Conservation (phyloP, 2,113 vertebrate genomes). For the Phocoena sinus region DNA sequence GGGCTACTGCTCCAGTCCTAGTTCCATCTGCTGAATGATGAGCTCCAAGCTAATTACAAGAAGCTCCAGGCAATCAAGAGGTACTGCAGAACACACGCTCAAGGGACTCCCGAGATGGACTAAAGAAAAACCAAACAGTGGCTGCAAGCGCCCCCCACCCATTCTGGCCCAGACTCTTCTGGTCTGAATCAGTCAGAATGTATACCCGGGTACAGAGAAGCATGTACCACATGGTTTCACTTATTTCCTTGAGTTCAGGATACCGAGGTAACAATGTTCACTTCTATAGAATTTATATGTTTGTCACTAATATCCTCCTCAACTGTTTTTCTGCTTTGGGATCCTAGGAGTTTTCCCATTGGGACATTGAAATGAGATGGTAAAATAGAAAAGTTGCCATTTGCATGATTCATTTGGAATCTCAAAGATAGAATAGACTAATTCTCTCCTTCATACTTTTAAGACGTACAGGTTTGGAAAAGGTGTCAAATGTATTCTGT, state of each 20-base stretch:
- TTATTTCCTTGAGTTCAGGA: neutral
- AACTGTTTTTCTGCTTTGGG: neutral
- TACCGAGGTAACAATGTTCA: neutral
- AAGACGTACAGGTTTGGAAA: neutral
- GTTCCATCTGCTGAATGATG: neutral
- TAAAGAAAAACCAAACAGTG: neutral
- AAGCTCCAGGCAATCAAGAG: neutral
- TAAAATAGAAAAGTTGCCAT: neutral
- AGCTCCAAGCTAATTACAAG: neutral
- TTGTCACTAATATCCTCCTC: neutral
- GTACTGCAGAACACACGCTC: too few species aligned
- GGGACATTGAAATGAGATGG: neutral
- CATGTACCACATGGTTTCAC: rapidly evolving
- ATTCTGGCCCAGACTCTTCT: too few species aligned
- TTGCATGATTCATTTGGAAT: neutral
- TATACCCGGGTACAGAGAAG: rapidly evolving
- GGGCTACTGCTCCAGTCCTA: too few species aligned
- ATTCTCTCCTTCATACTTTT: neutral
- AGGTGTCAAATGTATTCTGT: neutral
- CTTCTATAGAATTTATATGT: neutral
- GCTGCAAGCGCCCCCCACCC: neutral
- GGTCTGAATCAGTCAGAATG: neutral
- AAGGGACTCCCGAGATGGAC: too few species aligned
- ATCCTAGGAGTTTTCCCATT: neutral
- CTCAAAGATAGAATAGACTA: neutral